These are phyloP conservation scores for Peromyscus melanophrys DNA, from an alignment of 2,797 vertebrate species.

Conservation along the genomic window DNA sequence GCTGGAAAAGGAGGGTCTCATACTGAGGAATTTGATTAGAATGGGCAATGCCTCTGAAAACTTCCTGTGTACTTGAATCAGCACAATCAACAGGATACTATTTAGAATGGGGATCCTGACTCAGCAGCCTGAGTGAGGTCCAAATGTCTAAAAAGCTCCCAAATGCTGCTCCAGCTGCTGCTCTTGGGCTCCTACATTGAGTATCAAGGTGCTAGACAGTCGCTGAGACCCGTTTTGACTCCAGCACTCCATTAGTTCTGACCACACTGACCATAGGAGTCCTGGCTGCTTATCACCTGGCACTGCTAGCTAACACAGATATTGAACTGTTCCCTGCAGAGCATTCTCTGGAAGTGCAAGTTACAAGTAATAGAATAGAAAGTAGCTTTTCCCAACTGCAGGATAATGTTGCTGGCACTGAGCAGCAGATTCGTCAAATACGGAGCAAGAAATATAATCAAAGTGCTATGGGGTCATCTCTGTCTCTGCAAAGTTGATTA, in stretches of 20 bases:
- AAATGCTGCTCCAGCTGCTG: neutral
- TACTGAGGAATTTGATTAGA: neutral
- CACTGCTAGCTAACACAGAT: neutral
- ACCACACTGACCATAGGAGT: neutral
- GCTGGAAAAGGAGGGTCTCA: neutral
- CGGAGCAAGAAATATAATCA: conserved; percentile 6
- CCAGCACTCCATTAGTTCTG: conserved; percentile 7
- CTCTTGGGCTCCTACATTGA: neutral
- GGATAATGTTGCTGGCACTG: conserved; percentile 10
- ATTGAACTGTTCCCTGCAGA: neutral
- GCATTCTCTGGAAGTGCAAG: neutral
- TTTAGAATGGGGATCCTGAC: conserved; percentile 35
- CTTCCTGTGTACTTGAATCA: neutral
- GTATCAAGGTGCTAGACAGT: conserved; percentile 24
- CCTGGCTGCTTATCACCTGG: neutral
- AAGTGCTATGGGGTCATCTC: neutral
- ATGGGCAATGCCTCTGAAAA: conserved; percentile 3
- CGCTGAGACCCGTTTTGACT: neutral
- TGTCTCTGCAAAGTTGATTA: conserved; percentile 23
- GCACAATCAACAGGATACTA: neutral
- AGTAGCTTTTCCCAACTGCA: conserved; percentile 8
- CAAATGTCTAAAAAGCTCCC: conserved; percentile 11
- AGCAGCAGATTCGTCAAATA: conserved; percentile 32
- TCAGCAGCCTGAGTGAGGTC: conserved; percentile 1
- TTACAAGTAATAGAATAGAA: conserved; percentile 10